These are phyloP conservation scores for Netelia inedita DNA, from an alignment of 2,888 invertebrate genomes.

Conservation along the genomic window DNA sequence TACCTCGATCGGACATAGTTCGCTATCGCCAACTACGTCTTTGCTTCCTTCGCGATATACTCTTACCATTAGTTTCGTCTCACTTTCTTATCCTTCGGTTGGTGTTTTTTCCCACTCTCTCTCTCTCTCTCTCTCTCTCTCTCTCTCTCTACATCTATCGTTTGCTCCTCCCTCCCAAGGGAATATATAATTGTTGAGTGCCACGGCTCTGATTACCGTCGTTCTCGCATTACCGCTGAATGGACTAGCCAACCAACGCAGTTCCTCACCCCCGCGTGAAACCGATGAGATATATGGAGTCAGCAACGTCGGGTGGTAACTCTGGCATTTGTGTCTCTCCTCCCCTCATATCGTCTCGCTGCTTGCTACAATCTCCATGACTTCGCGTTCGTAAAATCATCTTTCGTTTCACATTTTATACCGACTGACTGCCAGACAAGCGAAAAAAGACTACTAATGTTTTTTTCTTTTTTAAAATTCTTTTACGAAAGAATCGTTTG, in stretches of 20 bases:
- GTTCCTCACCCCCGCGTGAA: slow-evolving; percentile 32
- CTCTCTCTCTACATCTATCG: slow-evolving; percentile 10
- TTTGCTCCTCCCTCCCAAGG: slow-evolving; percentile 30
- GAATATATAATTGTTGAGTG: slow-evolving; percentile 78
- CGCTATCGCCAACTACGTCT: slow-evolving; percentile 44
- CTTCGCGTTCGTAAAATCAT: background rate
- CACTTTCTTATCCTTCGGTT: slow-evolving; percentile 40
- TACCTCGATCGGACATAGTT: slow-evolving; percentile 38
- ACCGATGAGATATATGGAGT: slow-evolving; percentile 55
- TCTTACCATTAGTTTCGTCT: slow-evolving; percentile 14
- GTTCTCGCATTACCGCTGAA: slow-evolving; percentile 80
- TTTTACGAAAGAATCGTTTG: no score
- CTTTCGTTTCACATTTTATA: background rate
- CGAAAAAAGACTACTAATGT: no score
- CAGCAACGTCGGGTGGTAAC: slow-evolving; percentile 56
- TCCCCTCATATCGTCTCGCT: background rate
- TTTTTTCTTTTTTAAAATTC: no score
- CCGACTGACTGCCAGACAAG: no score
- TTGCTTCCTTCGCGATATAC: background rate
- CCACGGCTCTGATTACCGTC: slow-evolving; percentile 81
- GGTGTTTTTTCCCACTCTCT: slow-evolving; percentile 44
- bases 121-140: slow-evolving; percentile 27
- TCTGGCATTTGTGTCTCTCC: slow-evolving; percentile 64
- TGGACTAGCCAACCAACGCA: slow-evolving; percentile 58
- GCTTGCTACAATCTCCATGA: background rate